Evolutionary conservation across 92 coral and sea anemone species (phyloP).

Genomic region (Galaxea fascicularis): DNA sequence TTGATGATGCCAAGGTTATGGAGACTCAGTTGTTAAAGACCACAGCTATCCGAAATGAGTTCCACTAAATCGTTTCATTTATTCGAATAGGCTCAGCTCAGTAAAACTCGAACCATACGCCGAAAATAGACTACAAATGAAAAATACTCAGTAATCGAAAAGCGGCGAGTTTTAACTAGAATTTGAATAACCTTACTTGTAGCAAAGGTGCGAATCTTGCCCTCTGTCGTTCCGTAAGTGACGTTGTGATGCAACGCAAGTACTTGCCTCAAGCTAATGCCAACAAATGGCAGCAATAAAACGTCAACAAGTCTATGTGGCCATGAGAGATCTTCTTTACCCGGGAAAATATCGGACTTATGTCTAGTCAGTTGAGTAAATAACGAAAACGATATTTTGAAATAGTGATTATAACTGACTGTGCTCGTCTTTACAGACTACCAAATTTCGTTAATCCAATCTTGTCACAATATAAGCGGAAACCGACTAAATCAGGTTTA

Average conservation of each 20-base stretch:
- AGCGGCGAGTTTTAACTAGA: no score
- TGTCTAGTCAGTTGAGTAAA: conserved; percentile 34
- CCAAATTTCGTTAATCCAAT: conserved; percentile 17
- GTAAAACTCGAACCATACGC: no score
- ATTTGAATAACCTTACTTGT: background rate
- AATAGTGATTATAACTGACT: conserved; percentile 7
- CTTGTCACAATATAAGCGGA: conserved; percentile 28
- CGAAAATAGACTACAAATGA: no score
- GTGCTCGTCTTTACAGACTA: conserved; percentile 12
- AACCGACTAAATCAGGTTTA: conserved; percentile 1
- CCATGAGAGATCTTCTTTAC: background rate
- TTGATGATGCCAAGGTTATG: no score
- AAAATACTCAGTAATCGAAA: no score
- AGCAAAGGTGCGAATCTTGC: background rate
- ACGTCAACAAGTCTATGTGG: background rate
- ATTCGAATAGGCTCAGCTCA: no score
- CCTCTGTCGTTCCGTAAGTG: no score
- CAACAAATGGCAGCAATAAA: background rate
- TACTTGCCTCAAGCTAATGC: no score
- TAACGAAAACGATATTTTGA: background rate
- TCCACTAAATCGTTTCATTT: no score
- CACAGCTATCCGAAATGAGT: no score
- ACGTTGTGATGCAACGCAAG: no score
- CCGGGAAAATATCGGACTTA: background rate
- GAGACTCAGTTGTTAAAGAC: no score